phyloP scores from a whole-genome alignment of 2,113 vertebrate genomes.

The Protobothrops mucrosquamatus region DNA sequence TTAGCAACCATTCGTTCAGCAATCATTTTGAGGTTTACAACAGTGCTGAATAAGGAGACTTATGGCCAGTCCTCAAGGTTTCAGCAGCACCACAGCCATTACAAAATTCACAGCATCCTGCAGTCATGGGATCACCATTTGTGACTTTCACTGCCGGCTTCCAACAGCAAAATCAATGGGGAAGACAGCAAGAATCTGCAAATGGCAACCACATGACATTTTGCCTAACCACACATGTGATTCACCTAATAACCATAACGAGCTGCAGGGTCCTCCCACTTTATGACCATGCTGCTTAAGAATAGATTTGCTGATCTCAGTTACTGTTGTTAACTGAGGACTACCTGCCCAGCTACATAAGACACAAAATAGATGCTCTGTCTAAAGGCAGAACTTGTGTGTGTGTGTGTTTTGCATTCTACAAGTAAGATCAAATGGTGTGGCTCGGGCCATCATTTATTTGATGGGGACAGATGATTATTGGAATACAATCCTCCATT shows the following conservation, averaged over 20 bases:
- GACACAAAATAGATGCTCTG: not conserved
- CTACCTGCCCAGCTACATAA: not conserved
- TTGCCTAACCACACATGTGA: not conserved
- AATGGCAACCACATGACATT: not conserved
- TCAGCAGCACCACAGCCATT: not conserved
- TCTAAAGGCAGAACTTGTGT: not conserved
- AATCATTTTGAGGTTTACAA: not conserved
- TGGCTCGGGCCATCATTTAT: not conserved
- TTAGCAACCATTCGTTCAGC: not conserved
- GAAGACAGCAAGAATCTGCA: not conserved
- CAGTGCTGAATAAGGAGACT: not conserved
- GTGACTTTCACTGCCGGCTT: not conserved
- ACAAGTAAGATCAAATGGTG: not conserved
- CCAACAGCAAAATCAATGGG: not conserved
- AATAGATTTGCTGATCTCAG: not conserved
- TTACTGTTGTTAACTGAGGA: not conserved
- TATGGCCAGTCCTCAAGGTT: not conserved
- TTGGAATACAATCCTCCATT: not conserved
- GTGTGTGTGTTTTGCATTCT: not conserved
- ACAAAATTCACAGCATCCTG: not conserved
- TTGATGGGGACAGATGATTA: not conserved
- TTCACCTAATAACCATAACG: not conserved
- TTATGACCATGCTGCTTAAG: not conserved
- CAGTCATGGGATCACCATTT: not conserved
- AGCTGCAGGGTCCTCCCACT: not conserved